Evolutionary conservation across 2,888 invertebrate genomes (phyloP).

Genomic region (Rhamphomyia laevipes): DNA sequence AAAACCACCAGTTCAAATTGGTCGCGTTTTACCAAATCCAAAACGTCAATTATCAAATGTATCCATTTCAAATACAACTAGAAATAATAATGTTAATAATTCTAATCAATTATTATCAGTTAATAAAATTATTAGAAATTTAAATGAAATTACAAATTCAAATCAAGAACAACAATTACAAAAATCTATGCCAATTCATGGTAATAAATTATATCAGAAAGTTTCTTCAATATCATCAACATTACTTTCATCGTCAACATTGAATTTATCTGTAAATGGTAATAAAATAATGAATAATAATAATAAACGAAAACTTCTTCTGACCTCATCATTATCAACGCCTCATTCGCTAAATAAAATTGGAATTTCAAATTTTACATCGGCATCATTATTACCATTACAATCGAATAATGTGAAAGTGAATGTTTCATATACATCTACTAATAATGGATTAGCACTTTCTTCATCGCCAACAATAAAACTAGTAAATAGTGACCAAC

Average conservation of each 20-base stretch:
- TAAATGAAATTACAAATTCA: conserved; percentile 13
- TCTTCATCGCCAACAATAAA: background rate
- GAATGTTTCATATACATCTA: no score
- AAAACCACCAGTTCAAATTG: background rate
- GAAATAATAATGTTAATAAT: background rate
- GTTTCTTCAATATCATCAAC: conserved; percentile 3
- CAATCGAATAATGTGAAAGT: background rate
- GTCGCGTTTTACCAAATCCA: background rate
- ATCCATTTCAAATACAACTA: background rate
- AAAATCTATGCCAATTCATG: background rate
- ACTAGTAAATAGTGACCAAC: conserved; percentile 2
- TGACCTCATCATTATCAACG: conserved; percentile 15
- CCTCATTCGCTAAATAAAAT: conserved; percentile 19
- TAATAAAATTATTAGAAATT: conserved; percentile 15
- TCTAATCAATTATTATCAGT: conserved; percentile 11
- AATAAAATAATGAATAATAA: no score
- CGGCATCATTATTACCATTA: background rate
- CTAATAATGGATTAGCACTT: no score
- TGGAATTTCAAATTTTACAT: conserved; percentile 11
- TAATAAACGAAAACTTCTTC: background rate
- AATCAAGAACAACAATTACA: conserved; percentile 5
- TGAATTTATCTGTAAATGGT: no score
- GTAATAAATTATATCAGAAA: conserved; percentile 8
- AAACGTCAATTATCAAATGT: background rate
- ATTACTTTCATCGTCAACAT: no score